Conservation (phyloP, 2,797 vertebrate species). For the Fistularia tabacaria region DNA sequence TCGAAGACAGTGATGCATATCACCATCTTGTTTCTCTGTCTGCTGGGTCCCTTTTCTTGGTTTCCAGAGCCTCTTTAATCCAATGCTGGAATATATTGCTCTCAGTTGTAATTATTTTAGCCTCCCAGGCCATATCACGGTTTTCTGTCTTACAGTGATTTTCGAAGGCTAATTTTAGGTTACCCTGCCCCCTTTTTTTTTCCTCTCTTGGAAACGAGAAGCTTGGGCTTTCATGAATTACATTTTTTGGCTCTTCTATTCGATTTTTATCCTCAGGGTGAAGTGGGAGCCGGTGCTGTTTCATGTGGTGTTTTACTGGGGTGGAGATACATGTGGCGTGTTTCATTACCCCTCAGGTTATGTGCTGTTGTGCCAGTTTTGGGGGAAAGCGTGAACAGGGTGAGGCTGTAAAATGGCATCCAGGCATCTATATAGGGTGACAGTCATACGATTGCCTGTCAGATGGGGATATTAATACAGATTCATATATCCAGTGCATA, state of each 20-base stretch:
- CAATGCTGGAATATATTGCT: slow-evolving; percentile 28
- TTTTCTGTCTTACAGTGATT: slow-evolving; percentile 41
- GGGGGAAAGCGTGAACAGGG: slow-evolving; percentile 13
- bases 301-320: slow-evolving; percentile 26
- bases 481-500: too few relatives aligned
- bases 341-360: slow-evolving; percentile 31
- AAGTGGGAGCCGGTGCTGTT: slow-evolving; percentile 9
- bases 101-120: slow-evolving; percentile 49
- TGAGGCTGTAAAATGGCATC: neutral
- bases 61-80: slow-evolving; percentile 24
- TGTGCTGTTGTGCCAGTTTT: slow-evolving; percentile 7
- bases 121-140: slow-evolving; percentile 27
- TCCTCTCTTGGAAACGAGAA: slow-evolving; percentile 30
- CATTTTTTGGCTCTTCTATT: slow-evolving; percentile 3
- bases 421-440: slow-evolving; percentile 3
- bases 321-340: slow-evolving; percentile 11
- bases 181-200: slow-evolving; percentile 14
- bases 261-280: slow-evolving; percentile 22
- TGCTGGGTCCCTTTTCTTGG: neutral
- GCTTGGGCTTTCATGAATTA: slow-evolving; percentile 45
- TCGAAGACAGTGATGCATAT: too few relatives aligned
- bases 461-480: too few relatives aligned
- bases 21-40: too few relatives aligned
- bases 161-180: slow-evolving; percentile 41
- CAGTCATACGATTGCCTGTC: too few relatives aligned